These are phyloP conservation scores for Itoplectis maculator DNA, from an alignment of 2,888 invertebrate species.

Conservation along the genomic window DNA sequence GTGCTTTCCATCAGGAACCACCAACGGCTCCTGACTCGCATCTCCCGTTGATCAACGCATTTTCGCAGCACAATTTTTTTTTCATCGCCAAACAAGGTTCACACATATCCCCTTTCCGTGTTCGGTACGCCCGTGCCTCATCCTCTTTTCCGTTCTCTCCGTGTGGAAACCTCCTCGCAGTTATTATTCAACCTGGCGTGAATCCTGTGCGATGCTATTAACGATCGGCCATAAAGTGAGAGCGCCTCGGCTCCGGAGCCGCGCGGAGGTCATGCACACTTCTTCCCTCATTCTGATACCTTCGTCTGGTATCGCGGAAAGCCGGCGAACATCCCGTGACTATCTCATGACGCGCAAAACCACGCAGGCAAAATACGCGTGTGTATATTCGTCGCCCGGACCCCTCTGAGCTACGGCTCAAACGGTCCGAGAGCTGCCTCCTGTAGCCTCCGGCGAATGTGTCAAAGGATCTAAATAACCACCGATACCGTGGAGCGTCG, in stretches of 20 bases:
- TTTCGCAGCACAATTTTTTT: slow-evolving; percentile 20
- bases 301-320: slow-evolving; percentile 24
- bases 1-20: slow-evolving; percentile 60
- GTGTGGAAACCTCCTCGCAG: slow-evolving; percentile 31
- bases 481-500: slow-evolving; percentile 66
- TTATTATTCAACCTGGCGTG: slow-evolving; percentile 65
- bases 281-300: slow-evolving; percentile 58
- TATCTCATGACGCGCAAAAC: slow-evolving; percentile 26
- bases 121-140: slow-evolving; percentile 42
- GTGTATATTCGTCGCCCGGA: slow-evolving; percentile 41
- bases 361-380: slow-evolving; percentile 19
- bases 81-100: not conserved
- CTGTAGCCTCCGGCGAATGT: slow-evolving; percentile 34
- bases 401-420: slow-evolving; percentile 13
- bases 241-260: slow-evolving; percentile 24
- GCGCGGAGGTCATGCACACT: slow-evolving; percentile 48
- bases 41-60: not conserved
- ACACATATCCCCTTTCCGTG: slow-evolving; percentile 44
- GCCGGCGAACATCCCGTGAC: slow-evolving; percentile 18
- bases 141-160: slow-evolving; percentile 39
- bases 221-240: slow-evolving; percentile 73
- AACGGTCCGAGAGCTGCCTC: slow-evolving; percentile 13
- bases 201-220: slow-evolving; percentile 72
- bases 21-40: slow-evolving; percentile 1
- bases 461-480: slow-evolving; percentile 63